Base-by-base conservation (phyloP, 2,113 vertebrate species). In the Sporophila hypoxantha region DNA sequence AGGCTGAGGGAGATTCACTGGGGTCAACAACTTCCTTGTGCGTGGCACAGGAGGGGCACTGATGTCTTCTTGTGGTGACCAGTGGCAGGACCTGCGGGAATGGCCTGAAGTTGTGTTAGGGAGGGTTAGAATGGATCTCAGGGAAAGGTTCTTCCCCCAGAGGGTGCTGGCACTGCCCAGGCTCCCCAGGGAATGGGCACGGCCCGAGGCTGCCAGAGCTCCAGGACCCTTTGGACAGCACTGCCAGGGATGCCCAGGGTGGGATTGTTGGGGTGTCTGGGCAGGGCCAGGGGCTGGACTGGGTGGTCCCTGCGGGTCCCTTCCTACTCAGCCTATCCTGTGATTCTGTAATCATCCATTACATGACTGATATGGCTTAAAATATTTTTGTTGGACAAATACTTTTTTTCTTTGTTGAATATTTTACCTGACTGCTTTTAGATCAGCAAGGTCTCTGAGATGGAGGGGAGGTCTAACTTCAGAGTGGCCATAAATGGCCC, bases 261-360 rank as follows among this genome's bases (percentile, higher is more conserved):
- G 77, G 55, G 20, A 0, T 10, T 68, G 41, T 10, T 20, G 44
- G 16, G 34, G 36, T 0, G 6, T 50, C 65, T 50, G 36, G 0
- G 55, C 16, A 60, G 44, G 44, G 7, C 0, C 15, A 34, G 53
- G 36, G 1, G 12, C 0, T 15, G 30, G 12, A 1, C 25, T 60
- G 1, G 4, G 2, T 42, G 30, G 14, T 34, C 19, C 15, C 7
- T 34, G 12, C 2, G 10, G 9, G 3, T 36, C 20, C 25, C 37
- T 60, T 69, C 17, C 66, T 34, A 1, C 32, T 30, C 36, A 30
- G 26, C 17, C 16, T 42, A 6, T 52, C 36, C 17, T 61, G 56
- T 52, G 56, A 21, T 44, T 52, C 56, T 52, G 32, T 52, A 52
- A 44, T 50, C 4, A 25, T 27, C 56, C 44, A 7, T 56, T 69